These are phyloP conservation scores for Limnephilus marmoratus DNA, from an alignment of 2,888 invertebrate genomes.

Conservation along the genomic window DNA sequence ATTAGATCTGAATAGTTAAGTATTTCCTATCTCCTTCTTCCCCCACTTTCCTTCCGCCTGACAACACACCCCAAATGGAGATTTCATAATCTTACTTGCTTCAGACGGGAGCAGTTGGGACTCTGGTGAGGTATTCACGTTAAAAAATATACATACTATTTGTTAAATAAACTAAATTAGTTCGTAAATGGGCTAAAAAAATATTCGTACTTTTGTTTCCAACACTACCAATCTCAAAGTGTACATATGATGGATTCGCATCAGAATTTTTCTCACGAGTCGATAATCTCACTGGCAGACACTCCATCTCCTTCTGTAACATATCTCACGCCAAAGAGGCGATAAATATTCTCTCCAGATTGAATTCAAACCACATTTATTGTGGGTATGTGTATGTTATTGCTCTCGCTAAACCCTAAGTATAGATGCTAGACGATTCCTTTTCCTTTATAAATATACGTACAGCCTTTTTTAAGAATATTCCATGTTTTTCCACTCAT, in stretches of 20 bases:
- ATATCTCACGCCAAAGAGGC: not conserved
- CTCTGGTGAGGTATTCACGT: too few species aligned
- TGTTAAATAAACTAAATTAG: too few species aligned
- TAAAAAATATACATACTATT: too few species aligned
- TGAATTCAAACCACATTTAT: not conserved
- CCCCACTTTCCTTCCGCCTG: too few species aligned
- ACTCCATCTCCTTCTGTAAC: not conserved
- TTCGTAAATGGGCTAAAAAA: too few species aligned
- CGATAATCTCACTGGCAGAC: not conserved
- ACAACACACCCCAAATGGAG: too few species aligned
- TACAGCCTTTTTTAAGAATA: not conserved
- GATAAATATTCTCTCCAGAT: not conserved
- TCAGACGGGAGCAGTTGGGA: too few species aligned
- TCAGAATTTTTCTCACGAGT: not conserved
- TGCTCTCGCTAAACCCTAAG: not conserved
- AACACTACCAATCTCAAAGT: not conserved
- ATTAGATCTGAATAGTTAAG: too few species aligned
- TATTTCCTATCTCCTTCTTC: too few species aligned
- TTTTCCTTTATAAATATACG: not conserved
- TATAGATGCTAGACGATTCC: not conserved
- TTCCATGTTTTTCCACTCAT: too few species aligned
- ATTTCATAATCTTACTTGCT: too few species aligned
- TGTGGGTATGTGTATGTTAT: not conserved
- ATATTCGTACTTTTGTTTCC: too few species aligned
- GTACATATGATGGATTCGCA: not conserved